Percentiles rank a stretch among this genome's conserved stretches.
phyloP scores from a whole-genome alignment of 2,113 vertebrate genomes.

The Columbina picui region DNA sequence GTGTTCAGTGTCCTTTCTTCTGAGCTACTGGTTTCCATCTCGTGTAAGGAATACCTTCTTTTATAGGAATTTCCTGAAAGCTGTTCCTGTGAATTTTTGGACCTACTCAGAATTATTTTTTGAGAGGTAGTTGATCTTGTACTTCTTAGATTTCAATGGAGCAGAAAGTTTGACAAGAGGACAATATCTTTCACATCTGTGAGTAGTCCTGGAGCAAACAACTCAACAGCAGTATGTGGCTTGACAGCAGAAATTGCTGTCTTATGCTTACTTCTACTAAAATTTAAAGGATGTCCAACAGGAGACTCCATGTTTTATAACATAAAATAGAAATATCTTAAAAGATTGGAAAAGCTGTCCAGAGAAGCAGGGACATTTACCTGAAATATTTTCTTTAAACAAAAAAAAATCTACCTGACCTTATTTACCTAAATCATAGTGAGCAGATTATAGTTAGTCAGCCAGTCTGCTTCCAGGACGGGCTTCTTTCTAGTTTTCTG shows the following conservation, averaged over 20 bases:
- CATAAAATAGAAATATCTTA: background rate
- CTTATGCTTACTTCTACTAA: background rate
- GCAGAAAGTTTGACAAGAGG: background rate
- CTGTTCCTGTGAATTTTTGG: background rate
- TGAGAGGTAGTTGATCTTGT: background rate
- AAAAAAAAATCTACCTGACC: background rate
- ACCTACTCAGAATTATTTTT: background rate
- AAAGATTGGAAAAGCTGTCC: background rate
- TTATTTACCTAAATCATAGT: background rate
- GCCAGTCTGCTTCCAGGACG: background rate
- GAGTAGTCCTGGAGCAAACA: background rate
- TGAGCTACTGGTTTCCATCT: background rate
- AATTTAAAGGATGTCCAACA: background rate
- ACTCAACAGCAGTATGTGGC: background rate
- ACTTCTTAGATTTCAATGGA: background rate
- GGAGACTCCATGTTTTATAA: background rate
- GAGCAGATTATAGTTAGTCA: background rate
- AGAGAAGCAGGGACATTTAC: background rate
- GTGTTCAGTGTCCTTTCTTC: background rate
- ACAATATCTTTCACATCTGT: background rate
- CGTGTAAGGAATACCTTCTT: rapidly evolving
- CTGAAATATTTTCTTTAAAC: background rate
- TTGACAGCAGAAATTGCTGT: background rate
- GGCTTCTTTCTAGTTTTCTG: background rate
- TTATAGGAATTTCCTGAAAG: background rate